Conservation (phyloP, 2,113 vertebrate species). For the Dipodomys ordii region DNA sequence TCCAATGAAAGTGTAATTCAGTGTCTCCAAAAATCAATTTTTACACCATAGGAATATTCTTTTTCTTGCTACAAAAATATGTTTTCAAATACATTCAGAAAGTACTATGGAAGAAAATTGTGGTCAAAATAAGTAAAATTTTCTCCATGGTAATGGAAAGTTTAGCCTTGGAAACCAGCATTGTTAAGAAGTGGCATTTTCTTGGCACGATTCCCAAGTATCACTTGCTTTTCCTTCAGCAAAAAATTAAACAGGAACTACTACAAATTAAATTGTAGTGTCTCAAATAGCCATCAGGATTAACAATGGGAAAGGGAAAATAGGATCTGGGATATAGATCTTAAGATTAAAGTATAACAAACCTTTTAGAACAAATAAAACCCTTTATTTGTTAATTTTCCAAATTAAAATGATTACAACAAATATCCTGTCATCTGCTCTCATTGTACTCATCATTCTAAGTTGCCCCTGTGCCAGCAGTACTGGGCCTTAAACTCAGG, state of each 20-base stretch:
- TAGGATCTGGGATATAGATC: not conserved
- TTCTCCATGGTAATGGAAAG: not conserved
- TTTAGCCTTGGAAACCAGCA: not conserved
- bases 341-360: no score
- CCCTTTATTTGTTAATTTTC: no score
- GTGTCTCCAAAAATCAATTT: not conserved
- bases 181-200: not conserved
- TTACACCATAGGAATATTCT: not conserved
- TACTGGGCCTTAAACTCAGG: no score
- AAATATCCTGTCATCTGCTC: no score
- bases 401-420: no score
- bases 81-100: not conserved
- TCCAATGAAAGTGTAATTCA: not conserved
- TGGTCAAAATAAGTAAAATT: not conserved
- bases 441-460: no score
- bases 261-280: not conserved
- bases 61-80: not conserved
- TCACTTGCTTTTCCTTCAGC: not conserved
- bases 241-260: not conserved
- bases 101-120: not conserved
- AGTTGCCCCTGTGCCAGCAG: no score
- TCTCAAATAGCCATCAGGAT: not conserved
- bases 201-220: not conserved
- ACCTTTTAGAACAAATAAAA: no score
- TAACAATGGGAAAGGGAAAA: not conserved